These are phyloP conservation scores for Drosophila gaucha DNA, from an alignment of 2,888 invertebrate genomes.

Conservation along the genomic window DNA sequence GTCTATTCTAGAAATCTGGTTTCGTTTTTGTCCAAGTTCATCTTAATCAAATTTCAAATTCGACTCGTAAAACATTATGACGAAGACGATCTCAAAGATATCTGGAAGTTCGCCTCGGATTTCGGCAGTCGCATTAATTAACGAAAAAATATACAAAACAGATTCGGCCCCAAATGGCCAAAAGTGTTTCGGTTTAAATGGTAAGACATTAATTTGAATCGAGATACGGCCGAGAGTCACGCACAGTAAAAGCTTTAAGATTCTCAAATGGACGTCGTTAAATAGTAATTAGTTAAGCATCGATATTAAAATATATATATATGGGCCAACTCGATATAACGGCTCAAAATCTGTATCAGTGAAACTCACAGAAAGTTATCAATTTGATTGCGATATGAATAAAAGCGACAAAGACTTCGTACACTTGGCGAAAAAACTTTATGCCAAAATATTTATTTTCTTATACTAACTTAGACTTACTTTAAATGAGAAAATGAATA, in stretches of 20 bases:
- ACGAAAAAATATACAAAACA: conserved; percentile 38
- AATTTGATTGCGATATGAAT: conserved; percentile 6
- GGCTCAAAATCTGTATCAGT: not conserved
- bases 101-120: conserved; percentile 28
- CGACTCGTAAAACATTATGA: conserved; percentile 67
- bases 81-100: conserved; percentile 56
- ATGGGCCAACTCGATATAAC: not conserved
- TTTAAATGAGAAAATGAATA: too few species aligned
- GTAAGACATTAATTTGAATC: conserved; percentile 62
- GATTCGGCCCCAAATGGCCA: conserved; percentile 32
- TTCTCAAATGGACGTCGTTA: conserved; percentile 46
- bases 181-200: conserved; percentile 63
- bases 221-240: conserved; percentile 14
- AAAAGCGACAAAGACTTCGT: not conserved
- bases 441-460: too few species aligned
- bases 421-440: not conserved
- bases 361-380: not conserved
- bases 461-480: too few species aligned
- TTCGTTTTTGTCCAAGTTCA: conserved; percentile 57
- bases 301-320: conserved; percentile 19
- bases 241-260: conserved; percentile 35
- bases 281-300: conserved; percentile 44
- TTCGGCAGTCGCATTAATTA: conserved; percentile 65
- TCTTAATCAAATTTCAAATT: conserved; percentile 63
- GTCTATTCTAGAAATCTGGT: conserved; percentile 59